Evolutionary conservation across 1,140 invertebrate species (phyloP), one percentile per base, ranked within the genome.

Genomic region (Drusus annulatus): DNA sequence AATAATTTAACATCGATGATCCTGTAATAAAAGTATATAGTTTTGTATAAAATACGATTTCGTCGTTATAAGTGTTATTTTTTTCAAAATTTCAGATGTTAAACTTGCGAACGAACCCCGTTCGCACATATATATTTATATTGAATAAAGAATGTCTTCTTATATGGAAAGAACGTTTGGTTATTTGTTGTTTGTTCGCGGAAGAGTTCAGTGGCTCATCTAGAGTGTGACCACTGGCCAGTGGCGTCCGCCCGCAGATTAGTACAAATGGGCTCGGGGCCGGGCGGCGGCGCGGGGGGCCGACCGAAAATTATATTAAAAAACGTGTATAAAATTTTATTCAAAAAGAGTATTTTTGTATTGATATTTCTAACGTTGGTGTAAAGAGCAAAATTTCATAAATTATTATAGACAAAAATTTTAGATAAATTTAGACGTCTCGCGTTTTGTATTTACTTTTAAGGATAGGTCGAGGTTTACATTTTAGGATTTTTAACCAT

Each of bases 291-390:
- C 63, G 68, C 52, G 68, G 81, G 81, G 21, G 79, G 71, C 76
- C 81, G 68, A 54, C 51, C 81, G 45, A 68, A 82, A 75, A 80
- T 80, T 78, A 79, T 83, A 83, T 83, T 77, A 63, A 80, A 79
- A 83, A 52, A 86, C 87, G 88, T 89, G 88, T 89, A 89, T 87
- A 89, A 90, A 89, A 89, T 88, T 88, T 89, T 89, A 89, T 88
- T 89, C 88, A 89, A 89, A 83, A 89, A 89, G 88, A 89, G 88
- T 90, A 90, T 90, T 90, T 90, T 90, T 90, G 88, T 90, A 90
- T 90, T 88, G 88, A 90, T 90, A 90, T 90, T 90, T 90, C 89
- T 89, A 90, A 89, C 80, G 82, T 89, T 87, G 88, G 88, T 90
- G 88, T 89, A 89, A 90, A 87, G 86, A 87, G 88, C 88, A 89